Percentiles rank a stretch among this genome's conserved stretches.
Conservation (phyloP, 2,797 vertebrate species). For the Harpagifer antarcticus region DNA sequence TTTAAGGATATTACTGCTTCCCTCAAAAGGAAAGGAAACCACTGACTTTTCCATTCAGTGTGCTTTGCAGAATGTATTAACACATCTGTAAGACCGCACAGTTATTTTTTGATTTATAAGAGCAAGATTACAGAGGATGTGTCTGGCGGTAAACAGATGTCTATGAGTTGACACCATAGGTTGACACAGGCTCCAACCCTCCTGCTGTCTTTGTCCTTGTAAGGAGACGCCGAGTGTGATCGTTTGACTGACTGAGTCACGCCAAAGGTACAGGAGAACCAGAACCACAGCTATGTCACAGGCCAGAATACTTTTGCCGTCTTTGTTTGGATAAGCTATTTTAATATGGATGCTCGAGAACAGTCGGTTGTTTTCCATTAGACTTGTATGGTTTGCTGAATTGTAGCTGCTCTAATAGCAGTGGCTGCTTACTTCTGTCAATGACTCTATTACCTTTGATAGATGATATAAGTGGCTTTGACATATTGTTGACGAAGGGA, state of each 20-base stretch:
- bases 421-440: slow-evolving; percentile 21
- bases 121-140: slow-evolving; percentile 2
- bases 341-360: slow-evolving; percentile 35
- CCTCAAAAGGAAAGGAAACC: slow-evolving; percentile 6
- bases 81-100: slow-evolving; percentile 11
- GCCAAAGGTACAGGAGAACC: slow-evolving; percentile 56
- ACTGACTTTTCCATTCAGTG: slow-evolving; percentile 4
- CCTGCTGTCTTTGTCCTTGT: slow-evolving; percentile 82
- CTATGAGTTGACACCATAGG: slow-evolving; percentile 56
- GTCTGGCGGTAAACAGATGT: slow-evolving; percentile 55
- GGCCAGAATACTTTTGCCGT: slow-evolving; percentile 51
- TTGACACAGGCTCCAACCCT: slow-evolving; percentile 60
- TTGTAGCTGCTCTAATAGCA: slow-evolving; percentile 27
- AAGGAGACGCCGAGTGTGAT: slow-evolving; percentile 80
- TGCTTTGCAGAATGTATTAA: neutral
- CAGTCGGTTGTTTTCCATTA: slow-evolving; percentile 37
- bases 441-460: slow-evolving; percentile 40
- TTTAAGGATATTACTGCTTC: neutral
- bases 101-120: slow-evolving; percentile 36
- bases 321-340: slow-evolving; percentile 56
- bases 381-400: slow-evolving; percentile 33
- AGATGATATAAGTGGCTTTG: slow-evolving; percentile 30
- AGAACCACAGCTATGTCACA: slow-evolving; percentile 38
- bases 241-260: slow-evolving; percentile 67
- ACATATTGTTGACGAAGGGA: slow-evolving; percentile 33